Conservation (phyloP, 2,113 vertebrate genomes). For the Corydoras sp. region DNA sequence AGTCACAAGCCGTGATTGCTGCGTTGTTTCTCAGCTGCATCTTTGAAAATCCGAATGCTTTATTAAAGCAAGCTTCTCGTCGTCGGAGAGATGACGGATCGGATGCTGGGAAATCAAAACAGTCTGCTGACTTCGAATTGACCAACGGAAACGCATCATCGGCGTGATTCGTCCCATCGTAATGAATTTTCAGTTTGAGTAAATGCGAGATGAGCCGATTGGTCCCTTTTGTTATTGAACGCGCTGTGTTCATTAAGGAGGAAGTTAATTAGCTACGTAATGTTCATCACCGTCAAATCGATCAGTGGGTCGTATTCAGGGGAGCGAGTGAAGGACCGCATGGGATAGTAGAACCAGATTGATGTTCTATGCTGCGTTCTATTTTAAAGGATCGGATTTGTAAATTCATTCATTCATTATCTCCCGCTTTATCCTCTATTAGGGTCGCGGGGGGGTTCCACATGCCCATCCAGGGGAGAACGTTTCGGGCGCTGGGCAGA, state of each 20-base stretch:
- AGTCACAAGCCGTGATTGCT: constrained; percentile 10
- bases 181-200: constrained; percentile 14
- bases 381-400: too few species aligned
- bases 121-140: constrained; percentile 18
- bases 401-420: too few species aligned
- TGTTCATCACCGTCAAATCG: constrained; percentile 28
- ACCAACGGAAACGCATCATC: constrained; percentile 30
- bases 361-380: constrained; percentile 25
- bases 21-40: constrained; percentile 14
- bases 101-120: constrained; percentile 16
- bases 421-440: too few species aligned
- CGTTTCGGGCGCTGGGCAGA: too few species aligned
- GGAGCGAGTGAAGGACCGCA: constrained; percentile 22
- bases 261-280: constrained; percentile 38
- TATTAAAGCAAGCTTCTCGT: constrained; percentile 26
- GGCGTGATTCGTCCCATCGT: constrained; percentile 32
- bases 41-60: constrained; percentile 21
- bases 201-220: constrained; percentile 25
- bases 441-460: too few species aligned
- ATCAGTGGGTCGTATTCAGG: constrained; percentile 26
- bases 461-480: too few species aligned
- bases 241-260: constrained; percentile 34
- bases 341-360: constrained; percentile 32
- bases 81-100: constrained; percentile 19
- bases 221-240: constrained; percentile 29